Conservation (phyloP, 2,888 invertebrate genomes). For the Globia sparganii region DNA sequence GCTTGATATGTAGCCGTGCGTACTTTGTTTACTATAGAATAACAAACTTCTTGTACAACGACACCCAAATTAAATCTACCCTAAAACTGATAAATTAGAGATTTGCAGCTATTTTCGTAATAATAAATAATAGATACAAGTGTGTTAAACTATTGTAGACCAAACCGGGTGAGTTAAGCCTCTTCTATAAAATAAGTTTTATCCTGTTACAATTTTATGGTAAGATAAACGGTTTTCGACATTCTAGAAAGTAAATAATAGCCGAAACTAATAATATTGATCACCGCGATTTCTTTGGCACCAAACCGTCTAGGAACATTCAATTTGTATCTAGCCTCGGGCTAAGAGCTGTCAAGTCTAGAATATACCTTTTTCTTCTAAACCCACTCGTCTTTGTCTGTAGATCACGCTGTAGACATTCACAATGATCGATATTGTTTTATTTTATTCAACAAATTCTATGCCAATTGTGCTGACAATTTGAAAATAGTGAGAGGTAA, state of each 20-base stretch:
- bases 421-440: background rate
- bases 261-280: background rate
- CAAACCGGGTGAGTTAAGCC: background rate
- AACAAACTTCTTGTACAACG: background rate
- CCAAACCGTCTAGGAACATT: constrained; percentile 10
- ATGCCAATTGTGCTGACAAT: background rate
- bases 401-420: background rate
- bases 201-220: background rate
- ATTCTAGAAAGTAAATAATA: constrained; percentile 24
- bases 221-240: background rate
- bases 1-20: too few species aligned
- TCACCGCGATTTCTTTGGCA: constrained; percentile 5
- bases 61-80: background rate
- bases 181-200: background rate
- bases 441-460: background rate
- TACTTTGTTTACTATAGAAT: constrained; percentile 5
- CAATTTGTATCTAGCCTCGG: constrained; percentile 3
- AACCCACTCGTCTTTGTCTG: constrained; percentile 15
- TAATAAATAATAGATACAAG: background rate
- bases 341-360: background rate
- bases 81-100: background rate
- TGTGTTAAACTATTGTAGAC: background rate
- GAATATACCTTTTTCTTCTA: background rate
- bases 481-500: constrained; percentile 1
- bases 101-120: background rate